Evolutionary conservation across 2,113 vertebrate genomes (phyloP).

Genomic region (Oryzias celebensis): DNA sequence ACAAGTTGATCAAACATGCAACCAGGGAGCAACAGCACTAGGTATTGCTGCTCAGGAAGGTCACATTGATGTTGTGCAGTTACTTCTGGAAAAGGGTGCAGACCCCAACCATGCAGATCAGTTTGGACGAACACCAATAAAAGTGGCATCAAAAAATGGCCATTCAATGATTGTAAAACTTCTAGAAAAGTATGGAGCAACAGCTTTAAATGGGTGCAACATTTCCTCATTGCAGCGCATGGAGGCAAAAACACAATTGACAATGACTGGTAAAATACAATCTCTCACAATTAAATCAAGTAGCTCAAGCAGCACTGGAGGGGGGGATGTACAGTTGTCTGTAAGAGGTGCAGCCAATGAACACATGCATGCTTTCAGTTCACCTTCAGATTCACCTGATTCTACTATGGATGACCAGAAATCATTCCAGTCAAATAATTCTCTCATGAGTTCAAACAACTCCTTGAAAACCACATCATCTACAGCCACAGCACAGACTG

Average conservation of each 20-base stretch:
- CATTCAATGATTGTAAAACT: slow-evolving; percentile 92
- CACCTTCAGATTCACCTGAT: slow-evolving; percentile 94
- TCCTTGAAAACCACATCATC: slow-evolving; percentile 94
- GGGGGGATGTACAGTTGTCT: slow-evolving; percentile 84
- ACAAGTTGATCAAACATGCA: slow-evolving; percentile 92
- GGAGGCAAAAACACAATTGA: slow-evolving; percentile 87
- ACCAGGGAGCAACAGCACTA: slow-evolving; percentile 95
- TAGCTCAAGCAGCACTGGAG: slow-evolving; percentile 94
- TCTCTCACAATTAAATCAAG: slow-evolving; percentile 93
- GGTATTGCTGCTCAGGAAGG: slow-evolving; percentile 98
- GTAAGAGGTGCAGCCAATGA: slow-evolving; percentile 86
- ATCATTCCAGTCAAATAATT: slow-evolving; percentile 94
- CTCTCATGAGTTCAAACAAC: slow-evolving; percentile 95
- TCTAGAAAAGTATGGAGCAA: slow-evolving; percentile 93
- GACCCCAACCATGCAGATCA: slow-evolving; percentile 97
- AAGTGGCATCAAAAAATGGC: slow-evolving; percentile 96
- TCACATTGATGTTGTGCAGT: slow-evolving; percentile 93
- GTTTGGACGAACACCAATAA: slow-evolving; percentile 95
- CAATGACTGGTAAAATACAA: slow-evolving; percentile 86
- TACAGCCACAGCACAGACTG: slow-evolving; percentile 93
- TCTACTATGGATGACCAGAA: slow-evolving; percentile 95
- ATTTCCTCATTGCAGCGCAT: slow-evolving; percentile 95
- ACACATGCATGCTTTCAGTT: slow-evolving; percentile 93
- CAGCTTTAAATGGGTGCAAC: slow-evolving; percentile 88
- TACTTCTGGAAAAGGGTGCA: slow-evolving; percentile 90